A percentile compares a stretch with the other conserved stretches of the same genome.
Conservation (phyloP, 1,140 invertebrate species). For the Spodoptera litura region DNA sequence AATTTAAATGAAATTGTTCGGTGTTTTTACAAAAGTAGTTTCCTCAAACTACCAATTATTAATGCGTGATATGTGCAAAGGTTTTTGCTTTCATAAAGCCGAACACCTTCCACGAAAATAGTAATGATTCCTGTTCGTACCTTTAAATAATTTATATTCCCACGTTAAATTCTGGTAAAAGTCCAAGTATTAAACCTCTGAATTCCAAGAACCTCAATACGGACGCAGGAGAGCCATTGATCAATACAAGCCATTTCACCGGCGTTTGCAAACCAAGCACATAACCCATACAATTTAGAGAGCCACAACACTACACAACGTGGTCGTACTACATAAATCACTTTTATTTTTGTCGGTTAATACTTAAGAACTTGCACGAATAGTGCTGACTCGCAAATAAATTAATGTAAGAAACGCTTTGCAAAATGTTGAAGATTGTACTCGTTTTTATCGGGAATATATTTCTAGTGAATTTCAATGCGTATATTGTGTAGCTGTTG, state of each 20-base stretch:
- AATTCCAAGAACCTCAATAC: constrained; percentile 15
- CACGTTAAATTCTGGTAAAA: neutral
- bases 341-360: constrained; percentile 31
- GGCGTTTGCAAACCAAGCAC: constrained; percentile 20
- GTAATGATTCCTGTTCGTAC: too few relatives aligned
- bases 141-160: neutral
- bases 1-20: constrained; percentile 26
- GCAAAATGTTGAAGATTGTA: too few relatives aligned
- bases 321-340: constrained; percentile 33
- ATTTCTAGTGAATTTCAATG: too few relatives aligned
- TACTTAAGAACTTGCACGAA: constrained; percentile 14
- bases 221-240: constrained; percentile 22
- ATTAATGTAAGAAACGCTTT: constrained; percentile 1
- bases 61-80: too few relatives aligned
- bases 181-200: neutral
- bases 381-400: constrained; percentile 11
- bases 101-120: too few relatives aligned
- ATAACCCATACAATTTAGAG: constrained; percentile 33
- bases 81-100: too few relatives aligned
- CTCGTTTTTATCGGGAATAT: too few relatives aligned
- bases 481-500: too few relatives aligned
- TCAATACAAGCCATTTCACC: constrained; percentile 37
- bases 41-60: too few relatives aligned
- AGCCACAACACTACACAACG: constrained; percentile 14
- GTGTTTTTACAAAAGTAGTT: too few relatives aligned